Evolutionary conservation across 2,797 vertebrate species (phyloP), one percentile per base, ranked within the genome.

Genomic region (Sphenopsis melanotis): DNA sequence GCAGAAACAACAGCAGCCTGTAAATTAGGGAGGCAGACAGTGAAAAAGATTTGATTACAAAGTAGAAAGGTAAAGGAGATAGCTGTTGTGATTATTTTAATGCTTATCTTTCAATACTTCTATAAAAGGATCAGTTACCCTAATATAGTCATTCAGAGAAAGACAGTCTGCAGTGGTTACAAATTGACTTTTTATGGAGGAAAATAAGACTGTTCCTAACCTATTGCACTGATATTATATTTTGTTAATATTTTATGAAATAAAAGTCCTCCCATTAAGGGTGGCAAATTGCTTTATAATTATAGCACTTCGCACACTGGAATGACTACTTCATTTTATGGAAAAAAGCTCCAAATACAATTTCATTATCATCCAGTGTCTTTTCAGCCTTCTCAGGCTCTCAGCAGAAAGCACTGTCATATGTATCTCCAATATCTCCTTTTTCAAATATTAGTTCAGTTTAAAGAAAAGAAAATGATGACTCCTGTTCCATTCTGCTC

Each of bases 191-290:
- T 98, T 98, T 98, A 97, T 96, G 95, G 97, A 97, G 97, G 97
- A 97, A 98, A 97, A 96, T 96, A 97, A 97, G 97, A 96, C 97
- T 97, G 75, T 97, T 97, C 94, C 96, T 98, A 98, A 98, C 97
- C 97, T 98, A 98, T 97, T 97, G 97, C 97, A 97, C 95, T 26
- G 94, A 97, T 98, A 97, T 98, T 97, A 97, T 97, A 97, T 97
- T 98, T 98, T 98, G 97, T 98, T 98, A 98, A 98, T 98, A 98
- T 98, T 98, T 98, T 96, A 98, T 98, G 97, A 98, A 98, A 97
- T 95, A 97, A 96, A 97, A 98, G 96, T 97, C 93, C 92, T 98
- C 97, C 97, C 97, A 98, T 98, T 97, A 98, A 95, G 94, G 88
- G 95, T 97, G 91, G 96, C 94, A 98, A 98, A 98, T 98, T 97